Conservation (phyloP, 2,797 vertebrate species). For the Chromobotia macracanthus region DNA sequence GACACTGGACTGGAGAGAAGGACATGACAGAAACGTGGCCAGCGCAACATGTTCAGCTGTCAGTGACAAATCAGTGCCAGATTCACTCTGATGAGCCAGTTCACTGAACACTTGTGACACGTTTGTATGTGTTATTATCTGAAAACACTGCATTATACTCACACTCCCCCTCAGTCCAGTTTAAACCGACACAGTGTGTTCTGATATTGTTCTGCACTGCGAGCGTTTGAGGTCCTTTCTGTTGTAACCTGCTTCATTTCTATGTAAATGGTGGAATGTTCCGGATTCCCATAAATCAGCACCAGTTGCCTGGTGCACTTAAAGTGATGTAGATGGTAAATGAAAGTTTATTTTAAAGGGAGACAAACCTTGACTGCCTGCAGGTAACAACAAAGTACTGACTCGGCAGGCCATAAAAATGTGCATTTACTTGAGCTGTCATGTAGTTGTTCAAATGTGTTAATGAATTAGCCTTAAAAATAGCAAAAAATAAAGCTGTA, state of each 20-base stretch:
- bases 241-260: too few species aligned
- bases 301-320: too few species aligned
- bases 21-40: slow-evolving; percentile 21
- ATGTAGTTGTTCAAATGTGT: too few species aligned
- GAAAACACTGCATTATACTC: not conserved
- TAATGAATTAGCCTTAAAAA: too few species aligned
- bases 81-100: slow-evolving; percentile 12
- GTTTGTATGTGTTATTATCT: not conserved
- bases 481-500: too few species aligned
- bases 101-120: not conserved
- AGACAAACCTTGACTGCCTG: not conserved
- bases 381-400: not conserved
- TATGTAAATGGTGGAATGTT: not conserved
- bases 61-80: slow-evolving; percentile 16
- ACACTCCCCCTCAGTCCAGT: not conserved
- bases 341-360: not conserved
- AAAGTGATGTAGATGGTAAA: too few species aligned
- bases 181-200: not conserved
- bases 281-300: not conserved
- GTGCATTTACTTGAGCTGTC: too few species aligned
- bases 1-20: slow-evolving; percentile 9
- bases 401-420: not conserved
- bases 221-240: not conserved
- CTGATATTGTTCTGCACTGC: not conserved
- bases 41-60: slow-evolving; percentile 14